Evolutionary conservation across 92 coral and sea anemone genomes (phyloP), one percentile per base, ranked within the genome.

Genomic region (Metridium senile): DNA sequence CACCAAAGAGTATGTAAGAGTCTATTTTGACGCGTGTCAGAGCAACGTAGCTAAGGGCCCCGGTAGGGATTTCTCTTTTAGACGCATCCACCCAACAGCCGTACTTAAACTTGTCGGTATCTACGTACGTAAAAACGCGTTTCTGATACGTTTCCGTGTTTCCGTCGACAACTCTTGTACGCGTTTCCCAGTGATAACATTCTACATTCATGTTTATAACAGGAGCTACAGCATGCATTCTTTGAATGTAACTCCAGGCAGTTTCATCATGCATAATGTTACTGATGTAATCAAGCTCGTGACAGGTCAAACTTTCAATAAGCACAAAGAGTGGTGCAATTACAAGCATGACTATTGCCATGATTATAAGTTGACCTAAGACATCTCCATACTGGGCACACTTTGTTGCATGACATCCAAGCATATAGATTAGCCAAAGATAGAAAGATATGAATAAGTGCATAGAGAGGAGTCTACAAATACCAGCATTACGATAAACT

Each of bases 201-300:
- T 90, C 96, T 21, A 90, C 96, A 1, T 58, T 68, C 96, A 90
- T 90, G 53, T 33, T 22, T 43, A 87, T 87, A 43, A 62, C 77
- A 0, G 96, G 96, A 31, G 81, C 77, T 21, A 90, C 89, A 9
- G 71, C 65, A 16, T 90, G 96, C 87, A 90, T 87, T n/a, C 84
- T 75, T 34, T 76, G 83, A 20, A 87, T 69, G 72, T 90, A 90
- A 35, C 77, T 82, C 96, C 96, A 87, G 11, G 96, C 96, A 11
- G 92, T 87, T 65, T 90, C 89, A 34, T 90, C 96, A 47, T 72
- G 77, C 89, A 90, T 87, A 46, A 90, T 90, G 64, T 87, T 90
- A 62, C 63, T 71, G n/a, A 90, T 58, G 66, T 90, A 90, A 74
- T 43, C 80, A 53, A 80, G 65, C 74, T 90, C 96, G 77, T 87